phyloP scores from a whole-genome alignment of 2,113 vertebrate genomes.

The Riparia riparia region DNA sequence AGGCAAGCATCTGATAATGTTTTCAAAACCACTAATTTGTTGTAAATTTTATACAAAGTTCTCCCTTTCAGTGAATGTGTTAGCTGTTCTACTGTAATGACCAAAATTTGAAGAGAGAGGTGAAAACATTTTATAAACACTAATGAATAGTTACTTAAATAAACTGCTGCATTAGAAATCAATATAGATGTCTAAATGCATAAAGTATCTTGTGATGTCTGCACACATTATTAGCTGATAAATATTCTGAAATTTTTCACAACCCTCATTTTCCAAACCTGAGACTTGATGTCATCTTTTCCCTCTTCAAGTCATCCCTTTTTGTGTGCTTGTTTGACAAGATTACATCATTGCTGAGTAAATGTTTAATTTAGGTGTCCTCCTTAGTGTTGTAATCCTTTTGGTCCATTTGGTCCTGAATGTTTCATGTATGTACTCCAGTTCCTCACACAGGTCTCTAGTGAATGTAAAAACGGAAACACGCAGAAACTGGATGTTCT shows the following conservation, averaged over 20 bases:
- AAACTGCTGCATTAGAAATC: neutral
- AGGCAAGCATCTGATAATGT: neutral
- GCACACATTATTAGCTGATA: neutral
- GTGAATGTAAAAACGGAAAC: slow-evolving; percentile 32
- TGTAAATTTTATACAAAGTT: neutral
- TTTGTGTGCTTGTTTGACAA: slow-evolving; percentile 3
- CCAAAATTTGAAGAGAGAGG: neutral
- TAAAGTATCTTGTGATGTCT: neutral
- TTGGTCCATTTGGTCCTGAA: slow-evolving; percentile 65
- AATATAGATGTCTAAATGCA: slow-evolving; percentile 17
- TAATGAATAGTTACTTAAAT: neutral
- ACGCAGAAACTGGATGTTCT: slow-evolving; percentile 28
- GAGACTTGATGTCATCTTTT: neutral
- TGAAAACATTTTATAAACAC: neutral
- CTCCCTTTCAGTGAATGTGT: neutral
- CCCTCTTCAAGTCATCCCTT: slow-evolving; percentile 32
- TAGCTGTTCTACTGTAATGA: neutral
- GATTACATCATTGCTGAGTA: slow-evolving; percentile 64
- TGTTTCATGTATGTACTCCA: slow-evolving; percentile 63
- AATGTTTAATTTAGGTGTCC: slow-evolving; percentile 71
- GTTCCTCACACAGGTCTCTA: slow-evolving; percentile 12
- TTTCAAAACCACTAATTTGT: slow-evolving; percentile 21
- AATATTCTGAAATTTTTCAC: slow-evolving; percentile 7
- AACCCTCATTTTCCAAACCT: neutral
- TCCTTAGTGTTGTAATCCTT: slow-evolving; percentile 65